Evolutionary conservation across 2,797 vertebrate species (phyloP), one percentile per base, ranked within the genome.

Genomic region (Lithobates pipiens): DNA sequence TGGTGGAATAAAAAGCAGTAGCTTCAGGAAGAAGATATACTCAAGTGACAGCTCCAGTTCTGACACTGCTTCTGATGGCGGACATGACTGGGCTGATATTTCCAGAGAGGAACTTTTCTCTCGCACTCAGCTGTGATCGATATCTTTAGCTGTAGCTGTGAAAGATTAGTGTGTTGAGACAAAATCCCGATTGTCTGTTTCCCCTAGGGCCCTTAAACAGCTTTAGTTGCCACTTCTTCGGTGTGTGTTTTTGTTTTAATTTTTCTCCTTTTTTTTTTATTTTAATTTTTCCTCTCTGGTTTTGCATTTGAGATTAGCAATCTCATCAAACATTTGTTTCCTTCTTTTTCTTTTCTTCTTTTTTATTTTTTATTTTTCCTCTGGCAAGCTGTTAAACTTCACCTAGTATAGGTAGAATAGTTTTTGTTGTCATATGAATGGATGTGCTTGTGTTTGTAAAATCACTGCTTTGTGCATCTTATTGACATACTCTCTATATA

Each of bases 351-450:
- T 65, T 10, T 0, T 68, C n/a, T n/a, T n/a, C n/a, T n/a, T n/a
- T n/a, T n/a, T 34, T 72, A 69, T 69, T 78, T 32, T 34, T 44
- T 10, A 36, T 25, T 16, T 27, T 6, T 36, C 61, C 44, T 61
- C 36, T 73, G 50, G 39, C 69, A 63, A 34, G 6, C 78, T 81
- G 65, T 71, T 80, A 61, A 91, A 90, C 91, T 92, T 94, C 92
- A 94, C 95, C 94, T 95, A 91, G 96, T 95, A 94, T 95, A 96
- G 94, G 90, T 96, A 95, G 95, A 95, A 92, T 97, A 96, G 95
- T 90, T 93, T 91, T 95, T 96, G 95, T 93, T 95, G 95, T 97
- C 94, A 91, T 90, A 91, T 92, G 90, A 96, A 94, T 95, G 96
- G 95, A 96, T 96, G 96, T 95, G 96, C 96, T 96, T 90, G 95